Conservation (phyloP, 2,888 invertebrate genomes). For the Hoplodrina ambigua region DNA sequence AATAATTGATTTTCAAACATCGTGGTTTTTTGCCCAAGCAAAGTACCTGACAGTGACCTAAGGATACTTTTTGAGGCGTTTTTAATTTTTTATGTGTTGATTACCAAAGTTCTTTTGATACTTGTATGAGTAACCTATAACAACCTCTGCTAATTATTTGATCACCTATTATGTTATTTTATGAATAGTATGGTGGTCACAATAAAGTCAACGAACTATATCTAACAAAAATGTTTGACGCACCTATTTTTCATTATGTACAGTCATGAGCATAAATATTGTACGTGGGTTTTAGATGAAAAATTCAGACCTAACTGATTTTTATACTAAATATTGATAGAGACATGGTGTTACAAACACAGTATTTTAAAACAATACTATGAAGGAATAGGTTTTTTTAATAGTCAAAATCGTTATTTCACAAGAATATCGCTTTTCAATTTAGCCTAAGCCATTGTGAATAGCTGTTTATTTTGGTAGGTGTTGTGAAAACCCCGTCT, state of each 20-base stretch:
- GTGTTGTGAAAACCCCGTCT: background rate
- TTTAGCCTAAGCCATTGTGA: no score
- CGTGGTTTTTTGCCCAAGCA: slow-evolving; percentile 6
- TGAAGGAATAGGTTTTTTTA: no score
- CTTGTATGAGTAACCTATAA: background rate
- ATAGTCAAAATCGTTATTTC: no score
- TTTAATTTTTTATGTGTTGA: slow-evolving; percentile 1
- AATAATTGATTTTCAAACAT: slow-evolving; percentile 57
- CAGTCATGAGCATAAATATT: no score
- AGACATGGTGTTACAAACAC: no score
- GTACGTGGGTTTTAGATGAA: no score
- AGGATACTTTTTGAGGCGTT: background rate
- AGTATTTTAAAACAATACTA: no score
- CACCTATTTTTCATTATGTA: background rate
- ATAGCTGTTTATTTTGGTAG: background rate
- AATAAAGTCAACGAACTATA: slow-evolving; percentile 24
- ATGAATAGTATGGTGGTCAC: background rate
- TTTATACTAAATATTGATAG: no score
- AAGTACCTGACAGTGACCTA: background rate
- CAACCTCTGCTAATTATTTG: background rate
- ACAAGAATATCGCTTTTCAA: no score
- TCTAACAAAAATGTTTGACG: background rate
- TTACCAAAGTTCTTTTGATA: background rate
- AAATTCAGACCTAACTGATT: no score
- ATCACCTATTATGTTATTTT: background rate